These are phyloP conservation scores for Araneus ventricosus DNA, from an alignment of 1,140 invertebrate species.

Conservation along the genomic window DNA sequence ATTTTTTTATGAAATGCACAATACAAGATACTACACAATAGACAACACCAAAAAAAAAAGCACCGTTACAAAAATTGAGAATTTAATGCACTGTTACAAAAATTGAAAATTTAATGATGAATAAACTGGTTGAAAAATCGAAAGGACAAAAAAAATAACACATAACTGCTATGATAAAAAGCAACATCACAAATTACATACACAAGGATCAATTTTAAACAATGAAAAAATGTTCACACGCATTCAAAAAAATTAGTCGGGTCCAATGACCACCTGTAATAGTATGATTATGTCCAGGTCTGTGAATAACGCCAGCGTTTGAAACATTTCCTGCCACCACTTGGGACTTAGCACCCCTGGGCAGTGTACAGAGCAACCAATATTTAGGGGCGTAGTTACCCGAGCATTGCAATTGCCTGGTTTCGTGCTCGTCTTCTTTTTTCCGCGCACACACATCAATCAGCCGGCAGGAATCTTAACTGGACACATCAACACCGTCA, in stretches of 20 bases:
- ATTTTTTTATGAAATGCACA: neutral
- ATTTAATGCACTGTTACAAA: neutral
- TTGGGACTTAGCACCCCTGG: slow-evolving; percentile 9
- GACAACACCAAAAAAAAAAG: neutral
- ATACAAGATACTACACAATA: neutral
- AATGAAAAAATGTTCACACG: neutral
- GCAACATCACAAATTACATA: neutral
- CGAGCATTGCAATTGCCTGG: slow-evolving; percentile 26
- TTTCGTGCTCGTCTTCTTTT: slow-evolving; percentile 20
- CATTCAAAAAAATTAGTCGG: slow-evolving; percentile 46
- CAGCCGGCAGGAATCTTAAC: slow-evolving; percentile 73
- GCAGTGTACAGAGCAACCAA: slow-evolving; percentile 23
- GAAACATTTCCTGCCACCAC: neutral
- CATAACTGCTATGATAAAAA: neutral
- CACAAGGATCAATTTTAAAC: slow-evolving; percentile 15
- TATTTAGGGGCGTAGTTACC: slow-evolving; percentile 9
- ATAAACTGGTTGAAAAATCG: neutral
- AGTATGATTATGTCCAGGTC: slow-evolving; percentile 65
- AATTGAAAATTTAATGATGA: neutral
- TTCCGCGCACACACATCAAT: slow-evolving; percentile 6
- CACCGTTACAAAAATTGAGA: neutral
- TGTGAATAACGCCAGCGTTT: slow-evolving; percentile 51
- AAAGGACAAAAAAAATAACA: neutral
- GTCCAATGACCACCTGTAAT: slow-evolving; percentile 49
- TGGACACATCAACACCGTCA: slow-evolving; percentile 74